These are phyloP conservation scores for Austrofundulus limnaeus DNA, from an alignment of 2,113 vertebrate genomes.

Conservation along the genomic window DNA sequence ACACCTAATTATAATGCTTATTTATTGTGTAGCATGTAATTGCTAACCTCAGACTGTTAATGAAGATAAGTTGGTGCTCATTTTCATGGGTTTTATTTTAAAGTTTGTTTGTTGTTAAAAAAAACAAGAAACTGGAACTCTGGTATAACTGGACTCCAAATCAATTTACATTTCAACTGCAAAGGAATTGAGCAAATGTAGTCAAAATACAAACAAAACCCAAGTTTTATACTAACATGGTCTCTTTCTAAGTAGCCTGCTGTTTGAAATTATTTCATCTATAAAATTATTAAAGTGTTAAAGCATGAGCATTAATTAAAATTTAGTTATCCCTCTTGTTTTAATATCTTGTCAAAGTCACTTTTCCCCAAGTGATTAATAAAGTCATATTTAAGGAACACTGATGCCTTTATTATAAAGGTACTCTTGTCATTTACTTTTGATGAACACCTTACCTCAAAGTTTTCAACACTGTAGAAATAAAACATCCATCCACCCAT, in stretches of 20 bases:
- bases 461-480: no score
- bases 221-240: not conserved
- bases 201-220: not conserved
- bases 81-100: not conserved
- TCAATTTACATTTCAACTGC: not conserved
- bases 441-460: no score
- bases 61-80: not conserved
- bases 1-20: constrained; percentile 16
- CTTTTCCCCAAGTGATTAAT: not conserved
- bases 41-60: not conserved
- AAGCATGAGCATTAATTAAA: not conserved
- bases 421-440: no score
- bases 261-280: not conserved
- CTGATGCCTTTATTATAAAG: not conserved
- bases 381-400: not conserved
- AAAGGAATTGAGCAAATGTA: not conserved
- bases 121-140: not conserved
- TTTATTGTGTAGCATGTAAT: constrained; percentile 8
- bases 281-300: not conserved
- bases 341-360: not conserved
- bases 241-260: not conserved
- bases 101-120: not conserved
- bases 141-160: not conserved
- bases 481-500: no score
- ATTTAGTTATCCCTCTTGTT: not conserved